Evolutionary conservation across 2,888 invertebrate species (phyloP), one percentile per base, ranked within the genome.

Genomic region (Agonum fuliginosum): DNA sequence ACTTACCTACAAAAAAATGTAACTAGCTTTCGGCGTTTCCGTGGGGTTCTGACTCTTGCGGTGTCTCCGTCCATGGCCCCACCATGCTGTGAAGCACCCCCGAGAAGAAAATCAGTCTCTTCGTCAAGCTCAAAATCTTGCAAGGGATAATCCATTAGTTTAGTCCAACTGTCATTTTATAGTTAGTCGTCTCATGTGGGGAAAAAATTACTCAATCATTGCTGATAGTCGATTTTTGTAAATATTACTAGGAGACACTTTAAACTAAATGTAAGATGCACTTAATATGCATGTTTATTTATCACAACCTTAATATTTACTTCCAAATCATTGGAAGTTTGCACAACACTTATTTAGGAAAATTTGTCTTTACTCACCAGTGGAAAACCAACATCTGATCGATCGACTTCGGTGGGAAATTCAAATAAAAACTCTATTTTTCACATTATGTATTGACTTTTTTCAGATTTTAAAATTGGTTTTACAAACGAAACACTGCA

Each of bases 61-160:
- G 83, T 81, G 78, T 84, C 84, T 22, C 85, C 83, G 75, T 87
- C 87, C 87, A 87, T 87, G 73, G 86, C 86, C 81, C 81, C 83
- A 80, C 83, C 86, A 85, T 86, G 84, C 82, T 83, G 84, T 81
- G 82, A 80, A 67, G 84, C 74, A 79, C 83, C 82, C 22, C 84
- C 86, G 77, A 87, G 81, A 81, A 87, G 83, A 83, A 85, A 86
- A 81, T 87, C 86, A 27, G 87, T 87, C 85, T 87, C 87, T 81
- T 86, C 85, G 77, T 85, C 86, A 79, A 83, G 83, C 51, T 80
- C 83, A 80, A 87, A 87, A 82, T 87, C 86, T 84, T 87, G 87
- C 83, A 87, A 82, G 80, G 86, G 87, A 86, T 85, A 87, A 86
- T 87, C 87, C 87, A 87, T 87, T 81, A 75, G 75, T 67, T 12